Evolutionary conservation across 2,888 invertebrate species (phyloP), one percentile per base, ranked within the genome.

Genomic region (Eupithecia exiguata): DNA sequence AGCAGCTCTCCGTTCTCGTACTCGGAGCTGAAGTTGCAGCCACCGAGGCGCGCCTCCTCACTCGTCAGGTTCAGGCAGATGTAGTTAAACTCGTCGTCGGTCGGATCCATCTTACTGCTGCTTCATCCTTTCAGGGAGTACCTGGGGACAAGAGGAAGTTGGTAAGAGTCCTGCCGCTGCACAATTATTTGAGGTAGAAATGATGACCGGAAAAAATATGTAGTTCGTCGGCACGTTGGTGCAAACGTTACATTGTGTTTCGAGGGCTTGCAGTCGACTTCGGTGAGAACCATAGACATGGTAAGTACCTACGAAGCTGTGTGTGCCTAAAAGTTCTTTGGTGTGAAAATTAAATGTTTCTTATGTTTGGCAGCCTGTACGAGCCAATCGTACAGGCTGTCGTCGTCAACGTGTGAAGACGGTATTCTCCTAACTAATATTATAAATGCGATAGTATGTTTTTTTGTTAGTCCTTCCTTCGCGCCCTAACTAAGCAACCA

Each of bases 1-100:
- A 96, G 84, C 5, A 95, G 88, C 83, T 95, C 95, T 81, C 93
- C 94, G 81, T 95, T 95, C 82, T 92, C 93, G 69, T 87, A 90
- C 74, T 93, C 94, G 9, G 85, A 86, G 78, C 88, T 91, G 80
- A 91, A 91, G 80, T 92, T 93, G 79, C 93, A 94, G 62, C 88
- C 90, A 0, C 87, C 87, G 0, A 91, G 77, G 69, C 85, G 86
- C 0, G 89, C 87, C 69, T 92, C 92, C 36, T 92, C 92, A 58
- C 82, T 88, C 30, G 92, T 93, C 1, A 93, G 80, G 79, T 94
- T 94, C 21, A 92, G 81, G 83, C 94, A 94, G 83, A 93, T 92
- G 82, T 85, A 92, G 81, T 89, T 91, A 75, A 94, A 91, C 74
- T 94, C 94, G 76, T 94, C 93, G 79, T 94, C 93, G 16, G 92